Evolutionary conservation across 1,140 invertebrate species (phyloP), one percentile per base, ranked within the genome.

Genomic region (Eriocheir sinensis): DNA sequence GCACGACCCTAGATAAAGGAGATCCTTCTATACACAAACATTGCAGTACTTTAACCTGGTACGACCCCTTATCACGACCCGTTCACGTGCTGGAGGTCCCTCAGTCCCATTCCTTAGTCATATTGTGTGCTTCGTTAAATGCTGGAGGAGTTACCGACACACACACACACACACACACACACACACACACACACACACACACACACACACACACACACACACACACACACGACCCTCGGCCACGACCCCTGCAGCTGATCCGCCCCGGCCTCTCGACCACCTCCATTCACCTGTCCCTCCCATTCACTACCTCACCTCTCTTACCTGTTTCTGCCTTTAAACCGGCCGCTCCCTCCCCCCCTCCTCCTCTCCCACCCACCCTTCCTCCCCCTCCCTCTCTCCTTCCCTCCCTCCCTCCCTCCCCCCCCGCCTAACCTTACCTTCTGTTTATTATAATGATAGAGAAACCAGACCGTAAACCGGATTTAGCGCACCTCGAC

Each of bases 251-350:
- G n/a, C 21, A 72, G 60, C 17, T 72, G 60, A 21, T 72, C 27
- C n/a, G n/a, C n/a, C n/a, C 60, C 60, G 60, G 27, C 27, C 60
- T n/a, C 27, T 72, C 3, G n/a, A 72, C 60, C 60, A 1, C 27
- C 60, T 2, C 60, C 60, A 72, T 72, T 72, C 60, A 72, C 60
- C 60, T 72, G 60, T 72, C 60, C 60, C n/a, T 72, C 27, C 60
- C 60, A n/a, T 72, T 72, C 60, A 72, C n/a, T 27, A 72, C 12
- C 21, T 21, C 60, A 21, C 27, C 1, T 21, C n/a, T n/a, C 21
- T 72, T 72, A 72, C 60, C 60, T 72, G 60, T 72, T 72, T n/a
- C 60, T 72, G 60, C 60, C 60, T 72, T n/a, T 72, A 72, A 72
- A n/a, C 60, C 60, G 17, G 12, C 60, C n/a, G 21, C 12, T 4